phyloP scores from a whole-genome alignment of 2,888 invertebrate species.

The Macaria liturata region DNA sequence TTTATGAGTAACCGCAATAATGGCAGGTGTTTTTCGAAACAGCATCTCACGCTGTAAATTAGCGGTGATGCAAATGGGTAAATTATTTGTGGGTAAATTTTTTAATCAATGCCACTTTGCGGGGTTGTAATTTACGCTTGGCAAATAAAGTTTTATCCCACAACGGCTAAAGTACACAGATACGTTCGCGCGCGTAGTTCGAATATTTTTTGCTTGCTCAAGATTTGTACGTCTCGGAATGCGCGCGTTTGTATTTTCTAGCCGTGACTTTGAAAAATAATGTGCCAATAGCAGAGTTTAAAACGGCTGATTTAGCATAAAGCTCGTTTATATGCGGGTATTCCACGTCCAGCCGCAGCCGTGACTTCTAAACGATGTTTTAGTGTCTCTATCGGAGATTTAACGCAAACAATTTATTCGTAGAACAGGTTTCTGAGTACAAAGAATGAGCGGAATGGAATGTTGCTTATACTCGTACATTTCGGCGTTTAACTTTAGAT shows the following conservation, averaged over 20 bases:
- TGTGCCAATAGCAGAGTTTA: slow-evolving; percentile 17
- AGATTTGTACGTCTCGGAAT: slow-evolving; percentile 1
- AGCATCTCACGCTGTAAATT: slow-evolving; percentile 65
- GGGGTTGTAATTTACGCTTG: slow-evolving; percentile 1
- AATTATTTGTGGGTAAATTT: slow-evolving; percentile 25
- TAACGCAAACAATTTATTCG: slow-evolving; percentile 32
- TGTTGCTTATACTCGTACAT: slow-evolving; percentile 19
- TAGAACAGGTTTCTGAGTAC: slow-evolving; percentile 31
- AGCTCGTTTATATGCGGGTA: slow-evolving; percentile 25
- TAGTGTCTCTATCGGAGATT: slow-evolving; percentile 25
- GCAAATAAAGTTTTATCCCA: slow-evolving; percentile 1
- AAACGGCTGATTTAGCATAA: slow-evolving; percentile 25
- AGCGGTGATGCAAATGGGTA: slow-evolving; percentile 47
- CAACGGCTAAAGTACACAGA: neutral
- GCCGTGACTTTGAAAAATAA: slow-evolving; percentile 17
- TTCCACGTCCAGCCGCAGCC: slow-evolving; percentile 16
- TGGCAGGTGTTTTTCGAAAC: slow-evolving; percentile 71
- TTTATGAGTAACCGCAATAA: slow-evolving; percentile 51
- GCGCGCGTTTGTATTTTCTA: slow-evolving; percentile 9
- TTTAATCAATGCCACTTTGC: slow-evolving; percentile 14
- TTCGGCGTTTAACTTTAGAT: slow-evolving; percentile 27
- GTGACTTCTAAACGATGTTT: slow-evolving; percentile 27
- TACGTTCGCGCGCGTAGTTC: neutral
- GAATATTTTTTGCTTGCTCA: neutral
- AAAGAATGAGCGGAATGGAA: slow-evolving; percentile 32